These are phyloP conservation scores for Florisuga fusca DNA, from an alignment of 2,797 vertebrate species.

Conservation along the genomic window DNA sequence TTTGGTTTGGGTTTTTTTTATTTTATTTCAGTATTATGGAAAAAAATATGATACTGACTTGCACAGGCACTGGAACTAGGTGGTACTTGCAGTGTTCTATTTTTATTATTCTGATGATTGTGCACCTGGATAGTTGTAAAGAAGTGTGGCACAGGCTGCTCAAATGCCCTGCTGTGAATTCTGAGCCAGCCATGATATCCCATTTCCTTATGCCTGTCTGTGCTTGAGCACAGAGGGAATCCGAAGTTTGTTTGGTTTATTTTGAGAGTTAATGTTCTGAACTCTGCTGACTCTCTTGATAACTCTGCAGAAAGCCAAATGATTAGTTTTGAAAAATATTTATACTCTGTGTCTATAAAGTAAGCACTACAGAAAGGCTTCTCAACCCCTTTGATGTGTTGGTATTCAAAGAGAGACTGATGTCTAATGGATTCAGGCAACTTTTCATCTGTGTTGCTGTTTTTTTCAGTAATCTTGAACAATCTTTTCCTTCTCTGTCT, in stretches of 20 bases:
- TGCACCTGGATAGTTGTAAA: not conserved
- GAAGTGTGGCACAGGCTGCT: not conserved
- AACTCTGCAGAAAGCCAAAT: slow-evolving; percentile 13
- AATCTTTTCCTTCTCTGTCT: not conserved
- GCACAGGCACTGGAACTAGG: not conserved
- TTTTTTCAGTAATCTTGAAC: not conserved
- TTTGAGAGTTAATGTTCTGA: not conserved
- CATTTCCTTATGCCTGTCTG: not conserved
- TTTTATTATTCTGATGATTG: not conserved
- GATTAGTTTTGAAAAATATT: slow-evolving; percentile 14
- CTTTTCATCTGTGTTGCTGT: not conserved
- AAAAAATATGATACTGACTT: not conserved
- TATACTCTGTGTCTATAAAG: not conserved
- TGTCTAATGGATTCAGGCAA: not conserved
- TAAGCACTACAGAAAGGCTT: not conserved
- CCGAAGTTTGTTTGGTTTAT: not conserved
- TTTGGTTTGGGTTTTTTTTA: too few species aligned
- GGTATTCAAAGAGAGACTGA: not conserved
- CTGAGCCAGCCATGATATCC: not conserved
- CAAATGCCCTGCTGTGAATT: not conserved
- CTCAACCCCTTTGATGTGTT: not conserved
- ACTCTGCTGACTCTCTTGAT: not conserved
- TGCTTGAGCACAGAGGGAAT: not conserved
- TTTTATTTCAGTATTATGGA: not conserved
- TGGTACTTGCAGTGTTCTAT: not conserved